These are phyloP conservation scores for Oreotrochilus melanogaster DNA, from an alignment of 2,113 vertebrate species.

Conservation along the genomic window DNA sequence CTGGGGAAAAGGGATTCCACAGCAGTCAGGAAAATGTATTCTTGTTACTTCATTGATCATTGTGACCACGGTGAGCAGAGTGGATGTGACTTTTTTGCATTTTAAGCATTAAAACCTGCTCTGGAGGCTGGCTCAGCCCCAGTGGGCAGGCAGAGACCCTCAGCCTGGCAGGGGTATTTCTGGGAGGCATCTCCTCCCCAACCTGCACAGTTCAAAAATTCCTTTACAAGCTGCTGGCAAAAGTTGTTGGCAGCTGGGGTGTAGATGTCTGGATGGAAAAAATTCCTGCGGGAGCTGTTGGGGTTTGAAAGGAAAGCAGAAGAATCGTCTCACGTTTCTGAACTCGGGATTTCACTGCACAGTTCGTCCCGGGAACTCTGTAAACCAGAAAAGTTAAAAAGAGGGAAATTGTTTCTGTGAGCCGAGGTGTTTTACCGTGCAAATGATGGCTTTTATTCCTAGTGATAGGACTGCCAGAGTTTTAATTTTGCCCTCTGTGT, in stretches of 20 bases:
- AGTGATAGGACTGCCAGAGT: background rate
- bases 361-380: slow-evolving; percentile 46
- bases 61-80: accelerated
- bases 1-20: background rate
- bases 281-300: background rate
- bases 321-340: background rate
- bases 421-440: background rate
- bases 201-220: background rate
- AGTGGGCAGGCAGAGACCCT: background rate
- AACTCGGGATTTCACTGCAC: slow-evolving; percentile 26
- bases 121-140: accelerated
- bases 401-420: background rate
- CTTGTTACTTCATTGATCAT: background rate
- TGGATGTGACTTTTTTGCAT: background rate
- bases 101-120: background rate
- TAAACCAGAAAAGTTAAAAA: background rate
- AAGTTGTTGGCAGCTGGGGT: background rate
- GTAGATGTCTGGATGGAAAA: background rate
- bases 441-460: background rate
- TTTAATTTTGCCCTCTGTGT: background rate
- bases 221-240: background rate
- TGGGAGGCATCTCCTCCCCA: background rate
- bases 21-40: accelerated
- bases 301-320: background rate
- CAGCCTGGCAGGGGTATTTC: accelerated